A percentile compares a stretch with the other conserved stretches of the same genome.
Evolutionary conservation across 1,140 invertebrate species (phyloP).

Genomic region (Triops cancriformis): DNA sequence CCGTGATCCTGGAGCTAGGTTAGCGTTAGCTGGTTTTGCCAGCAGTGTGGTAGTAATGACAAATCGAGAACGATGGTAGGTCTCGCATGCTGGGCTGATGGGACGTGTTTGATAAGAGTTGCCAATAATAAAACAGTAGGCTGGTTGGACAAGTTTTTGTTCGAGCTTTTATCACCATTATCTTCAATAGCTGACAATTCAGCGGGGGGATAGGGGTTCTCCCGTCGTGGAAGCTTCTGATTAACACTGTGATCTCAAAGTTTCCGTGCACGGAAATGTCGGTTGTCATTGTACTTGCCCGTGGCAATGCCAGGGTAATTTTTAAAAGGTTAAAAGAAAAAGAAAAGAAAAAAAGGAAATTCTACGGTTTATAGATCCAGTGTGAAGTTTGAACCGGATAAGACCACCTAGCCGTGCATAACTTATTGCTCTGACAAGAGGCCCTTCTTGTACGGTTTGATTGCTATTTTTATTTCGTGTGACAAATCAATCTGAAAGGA

Average conservation of each 20-base stretch:
- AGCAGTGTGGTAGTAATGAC: neutral
- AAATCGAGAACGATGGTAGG: neutral
- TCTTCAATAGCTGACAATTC: neutral
- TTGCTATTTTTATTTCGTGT: neutral
- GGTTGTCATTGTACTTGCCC: neutral
- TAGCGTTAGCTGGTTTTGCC: neutral
- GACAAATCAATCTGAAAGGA: too few species aligned
- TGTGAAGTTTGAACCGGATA: neutral
- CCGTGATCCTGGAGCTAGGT: neutral
- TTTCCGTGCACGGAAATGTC: neutral
- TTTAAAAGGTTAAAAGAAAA: neutral
- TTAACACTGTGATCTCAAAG: neutral
- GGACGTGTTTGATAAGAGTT: slow-evolving; percentile 7
- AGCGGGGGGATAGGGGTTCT: neutral
- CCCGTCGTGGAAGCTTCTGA: neutral
- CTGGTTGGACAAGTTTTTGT: slow-evolving; percentile 10
- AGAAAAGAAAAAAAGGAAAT: neutral
- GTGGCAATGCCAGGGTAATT: neutral
- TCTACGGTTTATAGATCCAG: neutral
- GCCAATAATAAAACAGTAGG: slow-evolving; percentile 11
- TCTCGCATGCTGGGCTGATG: slow-evolving; percentile 8
- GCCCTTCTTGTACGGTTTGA: neutral
- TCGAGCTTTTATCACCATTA: neutral
- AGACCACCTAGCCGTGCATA: neutral
- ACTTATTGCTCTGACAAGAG: neutral